Evolutionary conservation across 2,797 vertebrate genomes (phyloP), one percentile per base, ranked within the genome.

Genomic region (Bryconaethiops microstoma): DNA sequence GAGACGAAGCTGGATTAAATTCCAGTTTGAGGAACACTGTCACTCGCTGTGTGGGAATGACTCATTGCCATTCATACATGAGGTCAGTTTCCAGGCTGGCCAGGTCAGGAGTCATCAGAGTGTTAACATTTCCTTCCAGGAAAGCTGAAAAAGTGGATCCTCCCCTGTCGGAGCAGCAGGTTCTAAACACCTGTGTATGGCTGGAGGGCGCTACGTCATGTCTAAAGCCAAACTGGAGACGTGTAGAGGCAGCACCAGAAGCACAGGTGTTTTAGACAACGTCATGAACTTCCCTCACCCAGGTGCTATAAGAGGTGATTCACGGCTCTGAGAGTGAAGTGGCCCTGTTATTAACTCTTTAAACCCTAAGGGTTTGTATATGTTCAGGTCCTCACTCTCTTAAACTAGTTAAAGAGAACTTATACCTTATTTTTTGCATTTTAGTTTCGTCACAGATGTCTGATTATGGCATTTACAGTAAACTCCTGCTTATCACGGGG

Each of bases 121-220:
- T 0, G 8, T 19, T 21, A n/a, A 59, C 39, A 39, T 48, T 67
- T 54, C 2, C 5, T 13, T 19, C 10, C 12, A 8, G 12, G 45
- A 12, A 48, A 13, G 45, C 40, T 14, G 42, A 71, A 63, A 21
- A 62, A 13, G 70, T 21, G n/a, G 35, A 29, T 52, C 29, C 23
- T 13, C n/a, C n/a, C 17, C 19, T 35, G 76, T 40, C 55, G 21
- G 76, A 64, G 54, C 42, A 9, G 14, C 70, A 74, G 69, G 59
- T 78, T 75, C 40, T 39, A 67, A 77, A 81, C 84, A 87, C 79
- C 84, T 87, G 84, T 77, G 17, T 17, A 50, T 57, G 52, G 67
- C 77, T 71, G 13, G 23, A 65, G 74, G 80, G 67, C 45, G 25
- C n/a, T 68, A 79, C 54, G 3, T 74, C 76, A 77, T 79, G 54